Evolutionary conservation across 2,888 invertebrate genomes (phyloP), one percentile per base, ranked within the genome.

Genomic region (Stegana nigrithorax): DNA sequence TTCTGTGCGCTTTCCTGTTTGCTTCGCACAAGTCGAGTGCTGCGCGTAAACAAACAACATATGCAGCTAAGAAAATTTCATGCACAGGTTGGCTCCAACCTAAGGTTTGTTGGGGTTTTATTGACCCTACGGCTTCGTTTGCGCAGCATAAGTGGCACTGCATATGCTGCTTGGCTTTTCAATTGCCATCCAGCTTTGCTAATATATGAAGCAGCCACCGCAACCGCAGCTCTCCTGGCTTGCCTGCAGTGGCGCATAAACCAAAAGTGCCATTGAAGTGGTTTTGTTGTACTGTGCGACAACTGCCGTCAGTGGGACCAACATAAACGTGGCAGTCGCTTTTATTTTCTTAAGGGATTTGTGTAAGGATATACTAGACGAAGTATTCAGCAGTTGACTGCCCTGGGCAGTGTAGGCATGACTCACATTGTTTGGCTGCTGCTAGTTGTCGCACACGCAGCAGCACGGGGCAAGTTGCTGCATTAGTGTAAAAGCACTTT

Each of bases 1-100:
- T 55, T 32, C 10, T 32, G 53, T 26, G n/a, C 36, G 53, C 21
- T 55, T 55, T 55, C 32, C 53, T 55, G 53, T 55, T 55, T 55
- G 29, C 53, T 55, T n/a, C 23, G 25, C 23, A 36, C n/a, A 36
- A 3, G 10, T 23, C 2, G 47, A n/a, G 23, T 10, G 47, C 36
- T 36, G 53, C 10, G 32, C 36, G 36, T 55, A 55, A 55, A 36
- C 53, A 55, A 55, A 55, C 36, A 55, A 2, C 32, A 32, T 6
- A 53, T 8, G 8, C 14, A 19, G 21, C 14, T 19, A 21, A 55
- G 21, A 23, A 10, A 50, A n/a, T n/a, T n/a, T n/a, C n/a, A n/a
- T n/a, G n/a, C n/a, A n/a, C n/a, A n/a, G n/a, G n/a, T n/a, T n/a
- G n/a, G n/a, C n/a, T n/a, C n/a, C n/a, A n/a, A n/a, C n/a, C n/a